Evolutionary conservation across 2,888 invertebrate genomes (phyloP).

Genomic region (Seira musarum): DNA sequence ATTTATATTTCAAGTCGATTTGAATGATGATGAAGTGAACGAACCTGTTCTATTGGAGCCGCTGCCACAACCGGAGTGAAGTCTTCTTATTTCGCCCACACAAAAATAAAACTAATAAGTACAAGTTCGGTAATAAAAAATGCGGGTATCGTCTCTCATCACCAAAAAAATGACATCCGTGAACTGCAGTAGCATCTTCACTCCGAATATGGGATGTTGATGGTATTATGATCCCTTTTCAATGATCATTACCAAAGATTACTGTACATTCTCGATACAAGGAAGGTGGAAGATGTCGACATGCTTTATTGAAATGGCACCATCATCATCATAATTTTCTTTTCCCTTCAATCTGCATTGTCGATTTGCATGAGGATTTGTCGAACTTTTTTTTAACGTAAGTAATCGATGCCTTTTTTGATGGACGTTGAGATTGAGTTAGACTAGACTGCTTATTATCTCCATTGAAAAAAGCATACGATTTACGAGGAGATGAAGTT

Average conservation of each 20-base stretch:
- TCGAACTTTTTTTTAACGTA: no score
- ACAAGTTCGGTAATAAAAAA: not conserved
- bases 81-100: conserved; percentile 1
- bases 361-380: no score
- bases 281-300: not conserved
- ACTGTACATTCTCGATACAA: not conserved
- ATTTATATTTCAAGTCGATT: conserved; percentile 2
- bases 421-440: no score
- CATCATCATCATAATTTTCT: not conserved
- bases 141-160: not conserved
- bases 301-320: not conserved
- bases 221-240: not conserved
- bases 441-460: no score
- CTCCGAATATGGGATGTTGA: not conserved
- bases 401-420: no score
- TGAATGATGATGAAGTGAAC: no score
- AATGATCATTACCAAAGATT: not conserved
- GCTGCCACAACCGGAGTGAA: no score
- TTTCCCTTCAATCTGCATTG: no score
- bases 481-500: not conserved
- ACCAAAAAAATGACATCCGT: conserved; percentile 9
- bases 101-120: not conserved
- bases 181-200: not conserved
- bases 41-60: not conserved
- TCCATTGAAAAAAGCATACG: not conserved